These are phyloP conservation scores for Diprion similis DNA, from an alignment of 1,140 invertebrate species.

Conservation along the genomic window DNA sequence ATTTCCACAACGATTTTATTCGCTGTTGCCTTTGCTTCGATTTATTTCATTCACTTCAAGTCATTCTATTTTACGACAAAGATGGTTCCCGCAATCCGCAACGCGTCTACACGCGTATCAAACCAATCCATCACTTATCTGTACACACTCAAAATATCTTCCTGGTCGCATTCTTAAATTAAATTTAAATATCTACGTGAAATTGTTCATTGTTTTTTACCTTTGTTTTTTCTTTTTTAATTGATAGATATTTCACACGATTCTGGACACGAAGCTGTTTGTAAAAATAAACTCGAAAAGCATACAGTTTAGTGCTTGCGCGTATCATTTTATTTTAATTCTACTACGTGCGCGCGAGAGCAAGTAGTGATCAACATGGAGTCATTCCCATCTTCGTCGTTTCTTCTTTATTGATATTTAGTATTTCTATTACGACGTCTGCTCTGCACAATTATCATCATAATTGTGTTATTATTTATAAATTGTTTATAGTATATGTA, in stretches of 20 bases:
- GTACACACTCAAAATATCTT: constrained; percentile 24
- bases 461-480: constrained; percentile 39
- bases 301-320: constrained; percentile 24
- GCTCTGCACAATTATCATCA: constrained; percentile 18
- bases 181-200: not conserved
- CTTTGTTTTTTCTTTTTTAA: constrained; percentile 14
- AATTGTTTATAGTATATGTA: constrained; percentile 39
- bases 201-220: constrained; percentile 19
- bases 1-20: constrained; percentile 30
- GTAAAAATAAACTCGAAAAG: constrained; percentile 34
- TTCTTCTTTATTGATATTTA: constrained; percentile 17
- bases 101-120: constrained; percentile 18
- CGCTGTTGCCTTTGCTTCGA: not conserved
- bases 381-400: not conserved
- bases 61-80: not conserved
- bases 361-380: constrained; percentile 26
- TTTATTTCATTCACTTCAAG: not conserved
- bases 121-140: constrained; percentile 22
- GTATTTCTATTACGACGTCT: constrained; percentile 1
- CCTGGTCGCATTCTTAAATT: constrained; percentile 14
- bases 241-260: constrained; percentile 20
- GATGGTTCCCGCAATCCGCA: constrained; percentile 6
- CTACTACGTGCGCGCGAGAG: constrained; percentile 26
- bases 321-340: constrained; percentile 22
- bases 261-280: constrained; percentile 27